A percentile compares a stretch with the other conserved stretches of the same genome.
phyloP scores from a whole-genome alignment of 2,888 invertebrate genomes.

The Dryobota labecula region DNA sequence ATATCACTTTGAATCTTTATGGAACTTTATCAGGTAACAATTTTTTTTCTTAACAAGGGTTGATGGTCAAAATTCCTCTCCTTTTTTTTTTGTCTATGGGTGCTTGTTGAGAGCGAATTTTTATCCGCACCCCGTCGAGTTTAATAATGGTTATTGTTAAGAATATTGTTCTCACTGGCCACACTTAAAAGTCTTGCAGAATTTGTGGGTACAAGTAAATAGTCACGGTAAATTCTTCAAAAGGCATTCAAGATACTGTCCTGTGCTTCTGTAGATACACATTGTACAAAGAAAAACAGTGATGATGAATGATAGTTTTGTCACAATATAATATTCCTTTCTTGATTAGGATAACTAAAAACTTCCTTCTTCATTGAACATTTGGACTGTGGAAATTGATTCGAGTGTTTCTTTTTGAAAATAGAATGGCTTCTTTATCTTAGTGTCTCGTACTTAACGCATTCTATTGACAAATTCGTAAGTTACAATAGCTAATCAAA shows the following conservation, averaged over 20 bases:
- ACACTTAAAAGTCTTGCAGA: not conserved
- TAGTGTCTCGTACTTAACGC: too few species aligned
- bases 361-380: slow-evolving; percentile 17
- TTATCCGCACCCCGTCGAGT: not conserved
- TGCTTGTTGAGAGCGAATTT: slow-evolving; percentile 19
- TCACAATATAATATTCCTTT: not conserved
- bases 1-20: slow-evolving; percentile 8
- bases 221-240: slow-evolving; percentile 9
- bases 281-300: not conserved
- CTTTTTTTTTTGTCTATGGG: not conserved
- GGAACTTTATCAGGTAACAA: slow-evolving; percentile 37
- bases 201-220: not conserved
- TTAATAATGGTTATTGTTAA: slow-evolving; percentile 1
- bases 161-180: not conserved
- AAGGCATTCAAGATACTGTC: not conserved
- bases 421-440: not conserved
- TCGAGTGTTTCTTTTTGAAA: not conserved
- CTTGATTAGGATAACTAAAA: not conserved
- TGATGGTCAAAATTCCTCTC: slow-evolving; percentile 39
- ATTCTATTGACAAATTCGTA: not conserved
- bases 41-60: slow-evolving; percentile 37
- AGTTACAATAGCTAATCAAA: not conserved
- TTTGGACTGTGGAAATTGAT: slow-evolving; percentile 4
- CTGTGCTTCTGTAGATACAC: slow-evolving; percentile 8
- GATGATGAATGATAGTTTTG: not conserved